Percentiles rank a stretch among this genome's conserved stretches.
phyloP scores from a whole-genome alignment of 2,888 invertebrate species.

The Cabera pusaria region DNA sequence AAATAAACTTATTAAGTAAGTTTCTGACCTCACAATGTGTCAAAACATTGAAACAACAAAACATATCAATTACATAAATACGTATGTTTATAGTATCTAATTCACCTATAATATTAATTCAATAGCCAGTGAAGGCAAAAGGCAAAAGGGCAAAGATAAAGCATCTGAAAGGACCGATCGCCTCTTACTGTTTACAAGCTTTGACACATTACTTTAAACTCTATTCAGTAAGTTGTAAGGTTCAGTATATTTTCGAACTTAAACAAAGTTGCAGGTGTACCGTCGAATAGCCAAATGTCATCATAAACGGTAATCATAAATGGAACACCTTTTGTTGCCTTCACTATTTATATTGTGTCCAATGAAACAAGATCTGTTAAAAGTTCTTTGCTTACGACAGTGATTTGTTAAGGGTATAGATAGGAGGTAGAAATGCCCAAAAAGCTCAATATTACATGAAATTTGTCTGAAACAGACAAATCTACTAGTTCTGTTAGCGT shows the following conservation, averaged over 20 bases:
- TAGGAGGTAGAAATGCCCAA: no score
- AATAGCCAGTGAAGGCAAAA: slow-evolving; percentile 39
- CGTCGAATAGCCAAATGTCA: slow-evolving; percentile 60
- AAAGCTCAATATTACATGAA: no score
- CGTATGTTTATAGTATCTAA: slow-evolving; percentile 1
- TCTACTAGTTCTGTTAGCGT: no score
- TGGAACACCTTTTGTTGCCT: slow-evolving; percentile 25
- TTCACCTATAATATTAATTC: slow-evolving; percentile 3
- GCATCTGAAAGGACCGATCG: slow-evolving; percentile 38
- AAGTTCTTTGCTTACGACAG: no score
- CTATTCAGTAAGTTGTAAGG: neutral
- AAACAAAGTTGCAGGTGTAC: slow-evolving; percentile 5
- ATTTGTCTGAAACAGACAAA: no score
- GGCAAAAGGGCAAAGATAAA: slow-evolving; percentile 52
- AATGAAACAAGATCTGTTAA: slow-evolving; percentile 28
- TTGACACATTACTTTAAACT: slow-evolving; percentile 1
- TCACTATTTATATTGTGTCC: slow-evolving; percentile 17
- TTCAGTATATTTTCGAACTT: neutral
- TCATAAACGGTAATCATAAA: slow-evolving; percentile 42
- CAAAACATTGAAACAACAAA: no score
- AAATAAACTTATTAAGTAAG: no score
- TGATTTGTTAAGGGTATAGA: no score
- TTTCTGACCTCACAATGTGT: no score
- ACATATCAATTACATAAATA: no score
- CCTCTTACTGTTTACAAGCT: slow-evolving; percentile 52